These are phyloP conservation scores for Pheosia gnoma DNA, from an alignment of 2,888 invertebrate species.

Conservation along the genomic window DNA sequence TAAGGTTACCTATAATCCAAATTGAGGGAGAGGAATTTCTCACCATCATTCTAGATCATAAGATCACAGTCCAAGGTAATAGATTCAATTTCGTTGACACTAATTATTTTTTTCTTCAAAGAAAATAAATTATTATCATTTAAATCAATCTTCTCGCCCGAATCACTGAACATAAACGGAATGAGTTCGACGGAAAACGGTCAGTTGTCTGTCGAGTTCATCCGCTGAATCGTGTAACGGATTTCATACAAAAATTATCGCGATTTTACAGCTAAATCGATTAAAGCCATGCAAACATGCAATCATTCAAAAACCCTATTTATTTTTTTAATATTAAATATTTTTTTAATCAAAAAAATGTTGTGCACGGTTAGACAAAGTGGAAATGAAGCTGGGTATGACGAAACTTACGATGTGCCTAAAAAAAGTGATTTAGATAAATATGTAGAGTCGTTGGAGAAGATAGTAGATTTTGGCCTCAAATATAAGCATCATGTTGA, in stretches of 20 bases:
- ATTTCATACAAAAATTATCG: slow-evolving; percentile 5
- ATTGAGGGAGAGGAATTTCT: no score
- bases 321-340: not conserved
- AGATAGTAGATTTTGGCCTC: slow-evolving; percentile 41
- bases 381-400: slow-evolving; percentile 9
- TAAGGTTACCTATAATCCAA: no score
- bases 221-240: slow-evolving; percentile 27
- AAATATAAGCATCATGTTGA: slow-evolving; percentile 48
- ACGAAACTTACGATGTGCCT: slow-evolving; percentile 33
- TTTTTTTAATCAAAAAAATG: not conserved
- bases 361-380: not conserved
- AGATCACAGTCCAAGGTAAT: no score
- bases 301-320: not conserved
- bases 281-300: not conserved
- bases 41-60: no score
- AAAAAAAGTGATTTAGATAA: slow-evolving; percentile 40
- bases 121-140: slow-evolving; percentile 22
- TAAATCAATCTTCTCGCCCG: slow-evolving; percentile 20
- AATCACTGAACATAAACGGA: slow-evolving; percentile 36
- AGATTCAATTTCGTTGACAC: no score
- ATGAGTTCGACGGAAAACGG: slow-evolving; percentile 21
- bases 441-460: slow-evolving; percentile 47
- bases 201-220: slow-evolving; percentile 44
- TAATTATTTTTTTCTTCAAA: not conserved
- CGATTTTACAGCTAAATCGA: slow-evolving; percentile 15